These are phyloP conservation scores for Chionoecetes opilio DNA, from an alignment of 1,140 invertebrate species.

Conservation along the genomic window DNA sequence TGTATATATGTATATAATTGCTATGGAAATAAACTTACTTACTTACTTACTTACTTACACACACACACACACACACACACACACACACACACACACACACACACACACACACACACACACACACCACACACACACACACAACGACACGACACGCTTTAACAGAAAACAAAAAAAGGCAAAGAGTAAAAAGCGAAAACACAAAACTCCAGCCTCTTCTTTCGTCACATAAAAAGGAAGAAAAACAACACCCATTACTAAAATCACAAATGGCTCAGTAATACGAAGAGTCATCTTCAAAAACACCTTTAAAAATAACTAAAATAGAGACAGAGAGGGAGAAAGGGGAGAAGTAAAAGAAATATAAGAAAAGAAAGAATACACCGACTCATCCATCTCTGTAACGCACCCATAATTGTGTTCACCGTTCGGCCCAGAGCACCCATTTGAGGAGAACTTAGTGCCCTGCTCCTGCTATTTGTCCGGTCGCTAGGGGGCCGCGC, in stretches of 20 bases:
- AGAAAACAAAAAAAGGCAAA: background rate
- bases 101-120: conserved; percentile 42
- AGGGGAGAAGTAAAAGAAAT: conserved; percentile 1
- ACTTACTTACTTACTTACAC: too few relatives aligned
- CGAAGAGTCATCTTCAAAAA: background rate
- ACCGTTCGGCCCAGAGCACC: conserved; percentile 59
- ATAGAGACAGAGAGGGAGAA: conserved; percentile 40
- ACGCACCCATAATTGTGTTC: conserved; percentile 71
- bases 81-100: conserved; percentile 40
- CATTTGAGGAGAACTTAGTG: conserved; percentile 59
- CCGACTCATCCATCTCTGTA: conserved; percentile 53
- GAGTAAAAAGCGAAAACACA: background rate
- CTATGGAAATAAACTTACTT: too few relatives aligned
- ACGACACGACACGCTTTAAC: too few relatives aligned
- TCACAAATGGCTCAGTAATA: conserved; percentile 50
- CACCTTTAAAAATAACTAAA: conserved; percentile 31
- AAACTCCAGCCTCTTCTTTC: background rate
- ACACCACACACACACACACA: conserved; percentile 23
- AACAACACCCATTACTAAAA: conserved; percentile 41
- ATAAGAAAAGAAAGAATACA: conserved; percentile 30
- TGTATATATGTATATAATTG: too few relatives aligned
- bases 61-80: conserved; percentile 42
- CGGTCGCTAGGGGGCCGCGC: conserved; percentile 46
- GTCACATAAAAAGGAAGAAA: conserved; percentile 21
- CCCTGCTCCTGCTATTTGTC: conserved; percentile 55